Percentiles rank a stretch among this genome's conserved stretches.
Conservation (phyloP, 1,140 invertebrate genomes). For the Drosophila biarmipes region DNA sequence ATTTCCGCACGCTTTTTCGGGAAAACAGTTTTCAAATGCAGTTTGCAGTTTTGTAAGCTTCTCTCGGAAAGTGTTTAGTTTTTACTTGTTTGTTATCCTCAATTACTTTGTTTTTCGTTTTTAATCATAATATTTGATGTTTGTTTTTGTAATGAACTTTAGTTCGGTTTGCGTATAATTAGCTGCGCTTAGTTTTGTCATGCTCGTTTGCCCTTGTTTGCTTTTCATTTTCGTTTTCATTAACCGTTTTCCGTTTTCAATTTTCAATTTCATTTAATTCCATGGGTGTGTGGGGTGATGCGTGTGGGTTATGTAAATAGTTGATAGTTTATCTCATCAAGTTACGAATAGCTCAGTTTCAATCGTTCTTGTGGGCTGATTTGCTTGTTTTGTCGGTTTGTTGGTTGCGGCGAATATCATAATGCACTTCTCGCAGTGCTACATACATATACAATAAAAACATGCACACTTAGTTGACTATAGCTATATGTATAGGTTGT, state of each 20-base stretch:
- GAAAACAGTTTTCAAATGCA: conserved; percentile 70
- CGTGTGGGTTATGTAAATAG: conserved; percentile 38
- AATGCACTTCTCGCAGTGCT: conserved; percentile 47
- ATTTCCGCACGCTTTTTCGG: conserved; percentile 53
- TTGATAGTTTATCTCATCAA: conserved; percentile 48
- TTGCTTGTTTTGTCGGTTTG: background rate
- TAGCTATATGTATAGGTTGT: conserved; percentile 53
- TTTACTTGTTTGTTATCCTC: conserved; percentile 34
- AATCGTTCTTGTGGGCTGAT: conserved; percentile 24
- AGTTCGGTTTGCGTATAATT: conserved; percentile 61
- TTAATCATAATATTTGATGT: conserved; percentile 50
- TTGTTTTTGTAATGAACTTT: conserved; percentile 60
- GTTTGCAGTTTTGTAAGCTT: conserved; percentile 68
- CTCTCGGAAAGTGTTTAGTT: conserved; percentile 50
- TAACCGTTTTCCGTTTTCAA: conserved; percentile 26
- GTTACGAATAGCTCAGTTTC: conserved; percentile 34
- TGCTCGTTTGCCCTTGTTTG: conserved; percentile 56
- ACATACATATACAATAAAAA: conserved; percentile 73
- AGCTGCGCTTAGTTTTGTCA: conserved; percentile 73
- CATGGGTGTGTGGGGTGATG: conserved; percentile 8
- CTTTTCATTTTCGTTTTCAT: conserved; percentile 49
- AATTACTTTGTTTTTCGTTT: conserved; percentile 38
- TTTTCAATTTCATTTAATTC: conserved; percentile 19
- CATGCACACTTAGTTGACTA: conserved; percentile 75
- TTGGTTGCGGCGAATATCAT: conserved; percentile 57